Percentiles rank a stretch among this genome's conserved stretches.
Evolutionary conservation across 2,113 vertebrate genomes (phyloP).

Genomic region (Serilophus lunatus): DNA sequence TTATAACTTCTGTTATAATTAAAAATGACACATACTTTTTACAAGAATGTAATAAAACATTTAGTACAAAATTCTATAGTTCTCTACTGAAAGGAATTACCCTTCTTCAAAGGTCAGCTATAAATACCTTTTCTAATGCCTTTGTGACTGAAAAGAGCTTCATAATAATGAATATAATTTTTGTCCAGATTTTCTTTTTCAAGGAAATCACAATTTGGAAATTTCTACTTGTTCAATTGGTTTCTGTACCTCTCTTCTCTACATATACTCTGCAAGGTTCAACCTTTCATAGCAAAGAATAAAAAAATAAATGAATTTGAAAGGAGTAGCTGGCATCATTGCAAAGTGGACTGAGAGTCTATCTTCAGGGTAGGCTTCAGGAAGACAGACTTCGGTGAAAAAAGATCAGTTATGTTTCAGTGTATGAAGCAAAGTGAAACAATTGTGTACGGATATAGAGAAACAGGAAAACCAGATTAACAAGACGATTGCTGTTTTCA

Average conservation of each 20-base stretch:
- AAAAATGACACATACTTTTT: background rate
- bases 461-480: background rate
- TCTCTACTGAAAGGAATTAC: conserved; percentile 49
- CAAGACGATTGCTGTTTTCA: background rate
- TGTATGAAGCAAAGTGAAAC: background rate
- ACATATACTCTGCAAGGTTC: background rate
- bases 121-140: conserved; percentile 68
- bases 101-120: conserved; percentile 72
- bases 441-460: background rate
- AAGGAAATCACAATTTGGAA: background rate
- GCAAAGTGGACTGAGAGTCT: background rate
- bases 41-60: background rate
- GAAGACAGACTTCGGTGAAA: background rate
- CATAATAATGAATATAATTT: conserved; percentile 47
- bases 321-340: background rate
- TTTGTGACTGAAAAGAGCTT: conserved; percentile 21
- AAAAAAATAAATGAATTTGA: background rate
- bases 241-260: background rate
- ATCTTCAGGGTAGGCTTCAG: background rate
- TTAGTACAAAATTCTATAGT: conserved; percentile 33
- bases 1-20: background rate
- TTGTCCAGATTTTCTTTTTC: conserved; percentile 44
- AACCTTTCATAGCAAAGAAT: background rate
- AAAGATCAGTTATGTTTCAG: background rate
- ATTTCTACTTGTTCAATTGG: background rate